These are phyloP conservation scores for Formica aserva DNA, from an alignment of 2,888 invertebrate genomes.

Conservation along the genomic window DNA sequence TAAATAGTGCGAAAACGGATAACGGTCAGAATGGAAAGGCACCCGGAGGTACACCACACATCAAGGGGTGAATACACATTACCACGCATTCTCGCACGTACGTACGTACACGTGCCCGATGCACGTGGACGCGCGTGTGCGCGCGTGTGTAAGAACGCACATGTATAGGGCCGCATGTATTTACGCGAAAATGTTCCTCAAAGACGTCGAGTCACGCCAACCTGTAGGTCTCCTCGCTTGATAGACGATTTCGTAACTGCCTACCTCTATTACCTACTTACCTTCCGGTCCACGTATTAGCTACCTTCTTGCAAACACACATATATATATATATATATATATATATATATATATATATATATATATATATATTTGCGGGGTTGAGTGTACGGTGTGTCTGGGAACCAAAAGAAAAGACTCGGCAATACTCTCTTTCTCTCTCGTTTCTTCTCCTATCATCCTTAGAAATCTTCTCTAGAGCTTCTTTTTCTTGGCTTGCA, in stretches of 20 bases:
- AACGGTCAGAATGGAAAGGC: constrained; percentile 62
- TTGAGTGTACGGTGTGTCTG: constrained; percentile 27
- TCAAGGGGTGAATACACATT: constrained; percentile 18
- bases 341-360: constrained; percentile 36
- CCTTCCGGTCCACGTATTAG: constrained; percentile 54
- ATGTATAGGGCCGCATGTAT: constrained; percentile 50
- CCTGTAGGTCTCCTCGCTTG: constrained; percentile 76
- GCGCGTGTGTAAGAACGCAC: background rate
- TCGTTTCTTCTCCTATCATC: background rate
- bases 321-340: background rate
- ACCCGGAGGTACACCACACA: constrained; percentile 1
- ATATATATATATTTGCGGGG: constrained; percentile 40
- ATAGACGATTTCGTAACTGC: constrained; percentile 74
- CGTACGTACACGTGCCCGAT: background rate
- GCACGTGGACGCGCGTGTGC: background rate
- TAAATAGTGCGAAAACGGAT: constrained; percentile 73
- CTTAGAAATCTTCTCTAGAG: background rate
- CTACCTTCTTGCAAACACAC: constrained; percentile 41
- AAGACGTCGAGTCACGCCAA: constrained; percentile 79
- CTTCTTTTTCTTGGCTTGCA: constrained; percentile 9
- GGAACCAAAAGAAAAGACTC: constrained; percentile 12
- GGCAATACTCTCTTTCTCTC: background rate
- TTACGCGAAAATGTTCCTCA: constrained; percentile 70
- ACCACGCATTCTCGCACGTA: constrained; percentile 24
- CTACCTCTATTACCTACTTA: constrained; percentile 57